Conservation (phyloP, 2,113 vertebrate genomes). For the Cyrtonyx montezumae region DNA sequence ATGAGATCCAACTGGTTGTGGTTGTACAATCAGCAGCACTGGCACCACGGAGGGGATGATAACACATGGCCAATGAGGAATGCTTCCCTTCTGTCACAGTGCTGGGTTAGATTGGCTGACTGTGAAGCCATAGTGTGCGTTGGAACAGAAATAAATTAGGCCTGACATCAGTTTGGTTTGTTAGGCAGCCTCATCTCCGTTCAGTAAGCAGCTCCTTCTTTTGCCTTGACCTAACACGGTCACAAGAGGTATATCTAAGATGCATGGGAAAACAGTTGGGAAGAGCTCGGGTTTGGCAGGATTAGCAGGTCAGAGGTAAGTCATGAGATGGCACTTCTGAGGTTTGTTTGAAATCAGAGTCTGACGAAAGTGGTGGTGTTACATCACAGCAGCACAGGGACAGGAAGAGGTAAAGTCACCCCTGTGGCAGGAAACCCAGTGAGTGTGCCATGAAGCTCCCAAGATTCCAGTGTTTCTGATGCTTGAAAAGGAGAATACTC, state of each 20-base stretch:
- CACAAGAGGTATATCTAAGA: neutral
- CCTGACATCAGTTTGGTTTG: neutral
- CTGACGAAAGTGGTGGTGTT: neutral
- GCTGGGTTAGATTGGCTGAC: neutral
- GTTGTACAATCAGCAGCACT: neutral
- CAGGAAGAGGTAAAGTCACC: constrained; percentile 30
- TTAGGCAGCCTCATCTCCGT: neutral
- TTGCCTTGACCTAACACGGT: neutral
- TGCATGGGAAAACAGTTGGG: neutral
- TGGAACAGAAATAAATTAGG: neutral
- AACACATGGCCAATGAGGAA: neutral
- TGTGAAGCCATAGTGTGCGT: neutral
- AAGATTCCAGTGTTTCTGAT: neutral
- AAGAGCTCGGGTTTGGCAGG: constrained; percentile 1
- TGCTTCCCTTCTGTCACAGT: neutral
- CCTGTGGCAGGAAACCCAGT: constrained; percentile 35
- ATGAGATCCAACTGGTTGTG: neutral
- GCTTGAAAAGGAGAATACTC: neutral
- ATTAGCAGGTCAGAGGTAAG: neutral
- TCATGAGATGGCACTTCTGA: constrained; percentile 27
- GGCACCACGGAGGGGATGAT: neutral
- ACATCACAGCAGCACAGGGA: neutral
- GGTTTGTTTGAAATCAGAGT: constrained; percentile 25
- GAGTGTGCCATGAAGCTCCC: neutral
- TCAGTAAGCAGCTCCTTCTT: neutral